Evolutionary conservation across 2,113 vertebrate species (phyloP).

Genomic region (Seriola quinqueradiata): DNA sequence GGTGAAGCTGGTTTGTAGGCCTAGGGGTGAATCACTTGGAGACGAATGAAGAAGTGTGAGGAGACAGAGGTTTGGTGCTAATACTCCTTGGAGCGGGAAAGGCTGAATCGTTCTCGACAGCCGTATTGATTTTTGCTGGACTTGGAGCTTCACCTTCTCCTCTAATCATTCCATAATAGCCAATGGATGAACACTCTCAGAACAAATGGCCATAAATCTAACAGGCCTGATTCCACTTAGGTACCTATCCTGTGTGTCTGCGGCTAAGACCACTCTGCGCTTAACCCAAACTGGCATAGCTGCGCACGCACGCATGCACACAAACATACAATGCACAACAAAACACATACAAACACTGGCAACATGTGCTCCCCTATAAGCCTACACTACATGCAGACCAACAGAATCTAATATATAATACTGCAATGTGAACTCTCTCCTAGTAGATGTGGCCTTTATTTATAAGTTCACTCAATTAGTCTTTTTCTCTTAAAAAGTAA

Average conservation of each 20-base stretch:
- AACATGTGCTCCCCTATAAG: constrained; percentile 36
- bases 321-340: constrained; percentile 44
- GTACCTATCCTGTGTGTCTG: constrained; percentile 86
- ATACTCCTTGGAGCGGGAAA: constrained; percentile 85
- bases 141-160: constrained; percentile 99
- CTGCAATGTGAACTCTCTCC: constrained; percentile 26
- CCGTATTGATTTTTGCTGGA: constrained; percentile 99
- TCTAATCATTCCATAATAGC: constrained; percentile 99
- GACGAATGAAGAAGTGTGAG: constrained; percentile 86
- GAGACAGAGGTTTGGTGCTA: constrained; percentile 88
- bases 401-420: constrained; percentile 21
- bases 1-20: constrained; percentile 84
- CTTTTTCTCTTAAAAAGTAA: constrained; percentile 44
- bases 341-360: constrained; percentile 41
- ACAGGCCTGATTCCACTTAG: constrained; percentile 88
- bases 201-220: constrained; percentile 99
- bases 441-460: constrained; percentile 45
- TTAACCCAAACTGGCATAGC: constrained; percentile 85
- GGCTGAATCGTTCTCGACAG: constrained; percentile 98
- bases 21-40: constrained; percentile 88
- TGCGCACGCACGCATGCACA: constrained; percentile 48
- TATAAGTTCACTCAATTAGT: constrained; percentile 44
- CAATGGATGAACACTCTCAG: constrained; percentile 99
- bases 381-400: constrained; percentile 20
- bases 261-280: constrained; percentile 74